These are phyloP conservation scores for Tragelaphus buxtoni DNA, from an alignment of 2,113 vertebrate genomes.

Conservation along the genomic window DNA sequence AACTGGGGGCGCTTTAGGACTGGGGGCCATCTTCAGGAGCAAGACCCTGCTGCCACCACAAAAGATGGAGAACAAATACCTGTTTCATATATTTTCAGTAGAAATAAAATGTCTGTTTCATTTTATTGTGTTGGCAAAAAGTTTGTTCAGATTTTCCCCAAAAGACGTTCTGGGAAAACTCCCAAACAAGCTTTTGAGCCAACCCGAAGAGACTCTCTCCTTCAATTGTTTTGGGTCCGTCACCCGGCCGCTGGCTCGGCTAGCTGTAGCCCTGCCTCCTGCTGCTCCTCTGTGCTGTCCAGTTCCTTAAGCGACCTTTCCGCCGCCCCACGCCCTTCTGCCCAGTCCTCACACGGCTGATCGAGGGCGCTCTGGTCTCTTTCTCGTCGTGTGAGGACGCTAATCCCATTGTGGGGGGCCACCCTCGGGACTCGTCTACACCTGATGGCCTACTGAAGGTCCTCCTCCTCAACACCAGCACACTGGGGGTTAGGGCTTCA, in stretches of 20 bases:
- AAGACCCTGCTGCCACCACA: rapidly evolving
- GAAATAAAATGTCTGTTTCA: neutral
- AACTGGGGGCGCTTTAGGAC: neutral
- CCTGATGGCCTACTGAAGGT: neutral
- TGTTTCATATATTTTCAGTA: neutral
- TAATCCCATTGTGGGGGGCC: neutral
- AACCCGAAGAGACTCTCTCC: neutral
- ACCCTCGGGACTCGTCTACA: neutral
- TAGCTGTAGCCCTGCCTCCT: neutral
- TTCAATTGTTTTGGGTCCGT: neutral
- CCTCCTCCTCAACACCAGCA: neutral
- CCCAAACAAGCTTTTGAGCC: neutral
- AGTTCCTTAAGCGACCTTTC: neutral
- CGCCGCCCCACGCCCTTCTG: neutral
- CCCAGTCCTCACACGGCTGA: rapidly evolving
- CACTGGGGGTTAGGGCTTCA: neutral
- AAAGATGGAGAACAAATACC: neutral
- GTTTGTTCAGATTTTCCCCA: neutral
- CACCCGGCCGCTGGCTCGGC: neutral
- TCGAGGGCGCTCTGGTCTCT: neutral
- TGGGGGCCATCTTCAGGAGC: neutral
- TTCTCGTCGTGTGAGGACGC: neutral
- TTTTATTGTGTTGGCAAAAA: neutral
- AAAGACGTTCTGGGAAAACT: neutral
- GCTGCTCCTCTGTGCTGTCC: neutral